These are phyloP conservation scores for Fratercula arctica DNA, from an alignment of 2,797 vertebrate genomes.

Conservation along the genomic window DNA sequence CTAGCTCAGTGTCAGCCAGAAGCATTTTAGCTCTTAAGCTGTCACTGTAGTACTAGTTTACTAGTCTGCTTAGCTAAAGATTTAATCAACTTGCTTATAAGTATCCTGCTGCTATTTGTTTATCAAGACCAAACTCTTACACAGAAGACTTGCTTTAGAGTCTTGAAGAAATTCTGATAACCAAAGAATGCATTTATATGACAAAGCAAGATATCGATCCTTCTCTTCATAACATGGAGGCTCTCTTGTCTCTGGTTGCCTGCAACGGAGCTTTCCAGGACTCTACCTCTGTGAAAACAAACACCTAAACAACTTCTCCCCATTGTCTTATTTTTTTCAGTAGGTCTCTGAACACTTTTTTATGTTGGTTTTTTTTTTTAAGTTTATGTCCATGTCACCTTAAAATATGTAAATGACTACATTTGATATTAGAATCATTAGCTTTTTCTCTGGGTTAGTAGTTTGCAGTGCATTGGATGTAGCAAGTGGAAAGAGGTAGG, in stretches of 20 bases:
- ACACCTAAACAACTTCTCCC: not conserved
- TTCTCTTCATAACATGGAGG: not conserved
- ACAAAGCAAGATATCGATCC: not conserved
- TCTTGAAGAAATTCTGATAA: not conserved
- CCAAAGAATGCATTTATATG: not conserved
- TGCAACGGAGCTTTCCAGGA: not conserved
- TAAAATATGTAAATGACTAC: not conserved
- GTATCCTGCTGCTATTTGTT: not conserved
- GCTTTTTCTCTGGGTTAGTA: not conserved
- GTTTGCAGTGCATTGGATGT: not conserved
- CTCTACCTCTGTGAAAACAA: not conserved
- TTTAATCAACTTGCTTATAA: not conserved
- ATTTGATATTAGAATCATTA: not conserved
- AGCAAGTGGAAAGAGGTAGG: not conserved
- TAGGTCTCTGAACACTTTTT: not conserved
- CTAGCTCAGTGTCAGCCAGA: not conserved
- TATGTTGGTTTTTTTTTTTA: accelerated
- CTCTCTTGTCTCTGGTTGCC: not conserved
- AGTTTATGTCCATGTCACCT: not conserved
- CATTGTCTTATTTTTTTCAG: not conserved
- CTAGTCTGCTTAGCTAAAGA: not conserved
- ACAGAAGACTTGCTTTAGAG: not conserved
- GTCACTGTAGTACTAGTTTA: not conserved
- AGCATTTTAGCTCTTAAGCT: not conserved
- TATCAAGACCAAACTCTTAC: not conserved